These are phyloP conservation scores for Camelus bactrianus DNA, from an alignment of 2,113 vertebrate genomes.

Conservation along the genomic window DNA sequence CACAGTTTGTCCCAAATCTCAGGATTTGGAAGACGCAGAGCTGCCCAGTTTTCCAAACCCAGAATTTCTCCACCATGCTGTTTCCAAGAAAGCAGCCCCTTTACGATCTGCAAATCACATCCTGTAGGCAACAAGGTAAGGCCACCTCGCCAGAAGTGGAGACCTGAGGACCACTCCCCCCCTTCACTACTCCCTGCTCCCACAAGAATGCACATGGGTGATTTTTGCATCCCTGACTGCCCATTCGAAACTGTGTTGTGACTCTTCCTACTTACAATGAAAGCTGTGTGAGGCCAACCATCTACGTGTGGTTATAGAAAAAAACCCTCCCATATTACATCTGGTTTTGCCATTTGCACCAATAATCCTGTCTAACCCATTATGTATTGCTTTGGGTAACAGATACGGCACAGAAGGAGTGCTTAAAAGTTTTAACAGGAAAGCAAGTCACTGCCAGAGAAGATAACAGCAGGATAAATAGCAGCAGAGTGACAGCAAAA, in stretches of 20 bases:
- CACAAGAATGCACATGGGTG: background rate
- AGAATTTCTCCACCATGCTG: too few species aligned
- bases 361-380: slow-evolving; percentile 77
- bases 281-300: slow-evolving; percentile 61
- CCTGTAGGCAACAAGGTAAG: background rate
- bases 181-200: background rate
- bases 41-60: background rate
- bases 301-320: background rate
- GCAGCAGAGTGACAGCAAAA: background rate
- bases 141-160: background rate
- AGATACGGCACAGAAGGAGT: slow-evolving; percentile 58
- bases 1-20: background rate
- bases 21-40: background rate
- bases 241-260: background rate
- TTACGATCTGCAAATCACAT: background rate
- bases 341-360: slow-evolving; percentile 76
- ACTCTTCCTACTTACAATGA: slow-evolving; percentile 48
- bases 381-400: slow-evolving; percentile 72
- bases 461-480: background rate
- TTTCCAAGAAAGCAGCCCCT: background rate
- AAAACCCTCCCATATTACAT: slow-evolving; percentile 56
- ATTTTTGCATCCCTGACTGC: background rate
- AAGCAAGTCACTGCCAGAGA: slow-evolving; percentile 26
- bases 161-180: background rate
- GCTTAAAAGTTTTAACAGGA: slow-evolving; percentile 61